A percentile compares a stretch with the other conserved stretches of the same genome.
phyloP scores from a whole-genome alignment of 2,113 vertebrate genomes.

The Numida meleagris region DNA sequence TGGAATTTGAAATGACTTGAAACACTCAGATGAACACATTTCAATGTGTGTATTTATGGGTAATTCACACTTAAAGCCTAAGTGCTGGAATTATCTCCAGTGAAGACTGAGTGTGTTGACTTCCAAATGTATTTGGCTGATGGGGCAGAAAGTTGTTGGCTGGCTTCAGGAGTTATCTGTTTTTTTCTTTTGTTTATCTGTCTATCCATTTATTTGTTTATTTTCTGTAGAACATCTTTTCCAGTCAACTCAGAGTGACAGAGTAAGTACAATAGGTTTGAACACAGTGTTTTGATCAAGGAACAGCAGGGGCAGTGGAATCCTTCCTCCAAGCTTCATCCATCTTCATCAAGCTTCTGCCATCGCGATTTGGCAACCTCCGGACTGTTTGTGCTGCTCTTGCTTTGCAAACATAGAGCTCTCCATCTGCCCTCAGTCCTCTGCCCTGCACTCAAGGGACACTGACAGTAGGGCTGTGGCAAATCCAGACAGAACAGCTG shows the following conservation, averaged over 20 bases:
- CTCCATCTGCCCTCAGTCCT: background rate
- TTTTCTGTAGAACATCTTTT: background rate
- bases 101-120: conserved; percentile 50
- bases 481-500: background rate
- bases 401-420: background rate
- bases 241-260: background rate
- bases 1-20: conserved; percentile 54
- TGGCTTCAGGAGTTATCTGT: background rate
- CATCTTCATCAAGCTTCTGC: no score
- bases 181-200: background rate
- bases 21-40: conserved; percentile 44
- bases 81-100: conserved; percentile 57
- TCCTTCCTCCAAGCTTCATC: background rate
- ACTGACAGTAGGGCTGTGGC: background rate
- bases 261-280: background rate
- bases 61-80: conserved; percentile 45
- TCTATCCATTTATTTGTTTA: background rate
- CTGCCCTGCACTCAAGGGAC: background rate
- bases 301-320: accelerated
- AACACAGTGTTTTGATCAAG: accelerated
- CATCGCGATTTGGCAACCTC: background rate
- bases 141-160: background rate
- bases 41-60: conserved; percentile 42
- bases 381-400: background rate
- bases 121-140: conserved; percentile 45